Conservation (phyloP, 2,888 invertebrate genomes). For the Drosophila mayaguana region DNA sequence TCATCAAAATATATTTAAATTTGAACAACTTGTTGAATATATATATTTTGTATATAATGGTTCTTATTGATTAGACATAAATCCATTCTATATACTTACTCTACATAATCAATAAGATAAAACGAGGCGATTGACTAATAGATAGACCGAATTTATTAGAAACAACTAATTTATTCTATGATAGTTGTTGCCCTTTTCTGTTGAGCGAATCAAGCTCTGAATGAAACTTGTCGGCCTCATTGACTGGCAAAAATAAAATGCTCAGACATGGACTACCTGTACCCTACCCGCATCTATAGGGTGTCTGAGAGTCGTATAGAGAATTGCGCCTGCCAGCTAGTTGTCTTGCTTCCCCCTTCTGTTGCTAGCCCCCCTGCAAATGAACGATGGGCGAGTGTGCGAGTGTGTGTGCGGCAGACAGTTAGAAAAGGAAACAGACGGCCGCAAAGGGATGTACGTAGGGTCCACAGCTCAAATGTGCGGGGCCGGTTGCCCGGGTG, state of each 20-base stretch:
- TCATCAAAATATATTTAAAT: too few species aligned
- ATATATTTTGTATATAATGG: too few species aligned
- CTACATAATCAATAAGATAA: too few species aligned
- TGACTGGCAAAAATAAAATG: not conserved
- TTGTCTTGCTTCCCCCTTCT: slow-evolving; percentile 30
- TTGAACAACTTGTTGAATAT: too few species aligned
- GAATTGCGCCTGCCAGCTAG: slow-evolving; percentile 19
- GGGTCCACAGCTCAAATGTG: not conserved
- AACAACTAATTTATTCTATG: not conserved
- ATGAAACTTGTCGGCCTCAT: not conserved
- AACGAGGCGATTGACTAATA: not conserved
- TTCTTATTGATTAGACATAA: too few species aligned
- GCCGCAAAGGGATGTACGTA: slow-evolving; percentile 10
- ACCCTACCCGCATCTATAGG: too few species aligned
- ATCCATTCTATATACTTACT: too few species aligned
- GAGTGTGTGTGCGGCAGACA: slow-evolving; percentile 40
- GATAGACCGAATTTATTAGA: not conserved
- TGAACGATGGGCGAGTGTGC: slow-evolving; percentile 1
- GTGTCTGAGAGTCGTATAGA: slow-evolving; percentile 10
- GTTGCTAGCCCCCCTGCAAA: slow-evolving; percentile 51
- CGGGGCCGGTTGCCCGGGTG: not conserved
- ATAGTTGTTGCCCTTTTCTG: not conserved
- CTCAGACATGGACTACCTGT: too few species aligned
- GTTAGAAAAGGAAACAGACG: slow-evolving; percentile 41
- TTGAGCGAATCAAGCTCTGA: not conserved